These are phyloP conservation scores for Phylloscopus whistleri DNA, from an alignment of 2,113 vertebrate species.

Conservation along the genomic window DNA sequence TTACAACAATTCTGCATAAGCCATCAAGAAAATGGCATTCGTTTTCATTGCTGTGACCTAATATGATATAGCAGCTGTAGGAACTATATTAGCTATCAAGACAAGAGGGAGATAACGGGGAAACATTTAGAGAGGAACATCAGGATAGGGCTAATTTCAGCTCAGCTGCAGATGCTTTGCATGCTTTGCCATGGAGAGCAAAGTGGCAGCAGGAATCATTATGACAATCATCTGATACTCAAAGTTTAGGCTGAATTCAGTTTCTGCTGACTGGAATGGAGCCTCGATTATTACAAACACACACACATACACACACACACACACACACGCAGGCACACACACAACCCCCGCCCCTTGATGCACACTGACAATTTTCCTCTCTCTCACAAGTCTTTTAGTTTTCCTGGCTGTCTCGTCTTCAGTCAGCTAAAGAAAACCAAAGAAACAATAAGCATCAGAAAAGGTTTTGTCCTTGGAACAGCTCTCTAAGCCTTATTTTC, in stretches of 20 bases:
- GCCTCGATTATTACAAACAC: background rate
- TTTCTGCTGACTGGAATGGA: constrained; percentile 25
- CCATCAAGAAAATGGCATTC: constrained; percentile 77
- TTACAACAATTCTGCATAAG: constrained; percentile 81
- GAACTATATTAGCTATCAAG: constrained; percentile 73
- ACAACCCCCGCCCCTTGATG: no score
- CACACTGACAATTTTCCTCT: background rate
- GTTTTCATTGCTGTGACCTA: constrained; percentile 77
- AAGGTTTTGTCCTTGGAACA: background rate
- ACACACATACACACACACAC: background rate
- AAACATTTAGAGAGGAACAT: constrained; percentile 48
- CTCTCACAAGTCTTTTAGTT: background rate
- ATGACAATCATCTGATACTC: constrained; percentile 33
- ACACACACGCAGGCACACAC: no score
- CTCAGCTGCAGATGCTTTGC: background rate
- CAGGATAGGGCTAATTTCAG: constrained; percentile 58
- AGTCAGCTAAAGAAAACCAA: background rate
- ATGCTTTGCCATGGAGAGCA: background rate
- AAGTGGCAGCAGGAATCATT: constrained; percentile 27
- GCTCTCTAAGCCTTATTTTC: background rate
- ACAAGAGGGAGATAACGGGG: constrained; percentile 73
- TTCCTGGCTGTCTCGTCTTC: background rate
- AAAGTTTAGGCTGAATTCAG: constrained; percentile 22
- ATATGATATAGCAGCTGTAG: constrained; percentile 69
- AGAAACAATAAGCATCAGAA: background rate